Evolutionary conservation across 30 jellyfish, hydroid and myxozoan species (phyloP).

Genomic region (Chironex yamaguchii): DNA sequence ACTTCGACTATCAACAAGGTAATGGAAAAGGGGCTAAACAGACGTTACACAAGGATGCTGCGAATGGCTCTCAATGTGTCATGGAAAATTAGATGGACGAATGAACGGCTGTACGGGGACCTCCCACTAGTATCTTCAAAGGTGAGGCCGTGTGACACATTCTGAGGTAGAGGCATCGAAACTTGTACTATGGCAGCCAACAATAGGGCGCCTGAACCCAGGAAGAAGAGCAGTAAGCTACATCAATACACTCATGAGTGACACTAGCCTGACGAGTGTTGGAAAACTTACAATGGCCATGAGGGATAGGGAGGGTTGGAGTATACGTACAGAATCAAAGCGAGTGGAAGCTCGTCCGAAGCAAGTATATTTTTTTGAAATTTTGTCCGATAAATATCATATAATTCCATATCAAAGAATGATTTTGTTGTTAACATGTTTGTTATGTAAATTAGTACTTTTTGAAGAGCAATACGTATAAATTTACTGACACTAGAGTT

Average conservation of each 20-base stretch:
- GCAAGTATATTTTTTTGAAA: too few relatives aligned
- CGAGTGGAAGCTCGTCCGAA: not conserved
- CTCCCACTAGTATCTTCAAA: not conserved
- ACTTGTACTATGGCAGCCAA: not conserved
- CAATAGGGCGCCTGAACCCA: not conserved
- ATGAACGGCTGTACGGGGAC: not conserved
- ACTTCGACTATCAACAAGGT: not conserved
- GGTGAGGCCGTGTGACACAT: not conserved
- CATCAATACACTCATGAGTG: not conserved
- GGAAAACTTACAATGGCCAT: not conserved
- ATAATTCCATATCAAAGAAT: too few relatives aligned
- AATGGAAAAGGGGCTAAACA: not conserved
- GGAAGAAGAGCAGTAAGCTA: not conserved
- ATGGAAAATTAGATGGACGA: not conserved
- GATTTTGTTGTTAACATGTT: too few relatives aligned
- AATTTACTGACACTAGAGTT: too few relatives aligned
- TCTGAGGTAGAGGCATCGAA: not conserved
- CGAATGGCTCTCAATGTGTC: not conserved
- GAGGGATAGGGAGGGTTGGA: not conserved
- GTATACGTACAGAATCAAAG: not conserved
- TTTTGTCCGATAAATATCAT: too few relatives aligned
- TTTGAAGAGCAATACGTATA: too few relatives aligned
- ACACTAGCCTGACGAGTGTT: not conserved
- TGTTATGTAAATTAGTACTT: too few relatives aligned
- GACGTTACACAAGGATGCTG: not conserved